Conservation (phyloP, 2,888 invertebrate species). For the Campaea margaritaria region DNA sequence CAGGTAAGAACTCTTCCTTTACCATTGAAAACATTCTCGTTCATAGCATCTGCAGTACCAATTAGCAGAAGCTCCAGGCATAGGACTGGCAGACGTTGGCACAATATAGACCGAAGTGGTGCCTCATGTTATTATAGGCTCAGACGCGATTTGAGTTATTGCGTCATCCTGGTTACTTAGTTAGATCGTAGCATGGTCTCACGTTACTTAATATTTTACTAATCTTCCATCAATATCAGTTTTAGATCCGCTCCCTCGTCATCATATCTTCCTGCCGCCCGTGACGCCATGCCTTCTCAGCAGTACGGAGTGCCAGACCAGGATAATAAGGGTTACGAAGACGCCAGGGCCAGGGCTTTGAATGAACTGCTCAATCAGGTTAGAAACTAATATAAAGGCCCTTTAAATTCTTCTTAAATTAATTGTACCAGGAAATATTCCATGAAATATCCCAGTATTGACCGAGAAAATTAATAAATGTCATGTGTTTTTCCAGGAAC, state of each 20-base stretch:
- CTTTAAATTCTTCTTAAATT: too few species aligned
- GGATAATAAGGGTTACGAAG: conserved; percentile 61
- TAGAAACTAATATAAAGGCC: neutral
- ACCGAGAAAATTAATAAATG: neutral
- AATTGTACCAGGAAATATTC: too few species aligned
- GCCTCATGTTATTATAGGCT: neutral
- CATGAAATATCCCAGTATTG: too few species aligned
- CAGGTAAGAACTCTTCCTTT: conserved; percentile 46
- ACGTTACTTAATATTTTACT: neutral
- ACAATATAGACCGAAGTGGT: too few species aligned
- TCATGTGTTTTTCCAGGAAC: conserved; percentile 73
- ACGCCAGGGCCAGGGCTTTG: conserved; percentile 55
- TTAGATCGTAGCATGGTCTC: too few species aligned
- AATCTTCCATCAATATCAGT: neutral
- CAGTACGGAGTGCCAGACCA: conserved; percentile 76
- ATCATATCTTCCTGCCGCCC: conserved; percentile 57
- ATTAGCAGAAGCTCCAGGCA: too few species aligned
- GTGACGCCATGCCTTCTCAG: conserved; percentile 64
- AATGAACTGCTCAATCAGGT: conserved; percentile 66
- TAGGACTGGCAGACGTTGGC: too few species aligned
- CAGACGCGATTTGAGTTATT: too few species aligned
- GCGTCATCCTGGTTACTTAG: too few species aligned
- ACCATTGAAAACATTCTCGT: too few species aligned
- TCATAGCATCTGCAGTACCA: too few species aligned
- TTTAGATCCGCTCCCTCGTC: conserved; percentile 60